Conservation (phyloP, 2,113 vertebrate genomes). For the Notothenia coriiceps region DNA sequence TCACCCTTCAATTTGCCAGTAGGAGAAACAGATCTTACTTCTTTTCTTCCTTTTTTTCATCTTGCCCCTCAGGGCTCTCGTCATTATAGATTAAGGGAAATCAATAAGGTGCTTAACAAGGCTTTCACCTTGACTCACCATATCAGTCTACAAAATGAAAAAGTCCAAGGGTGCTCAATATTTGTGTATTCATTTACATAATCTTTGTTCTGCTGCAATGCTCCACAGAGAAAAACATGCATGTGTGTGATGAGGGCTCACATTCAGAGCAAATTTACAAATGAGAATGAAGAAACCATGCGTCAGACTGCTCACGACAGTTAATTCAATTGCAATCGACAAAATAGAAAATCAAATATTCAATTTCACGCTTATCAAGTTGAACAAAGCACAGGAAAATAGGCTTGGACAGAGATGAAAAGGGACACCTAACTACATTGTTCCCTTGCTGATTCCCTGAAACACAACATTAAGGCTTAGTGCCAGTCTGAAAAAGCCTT, state of each 20-base stretch:
- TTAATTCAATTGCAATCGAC: slow-evolving; percentile 42
- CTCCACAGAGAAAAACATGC: too few relatives aligned
- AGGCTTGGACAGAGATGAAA: slow-evolving; percentile 14
- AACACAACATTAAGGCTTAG: not conserved
- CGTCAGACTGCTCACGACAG: slow-evolving; percentile 1
- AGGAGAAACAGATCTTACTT: too few relatives aligned
- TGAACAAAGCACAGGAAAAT: slow-evolving; percentile 20
- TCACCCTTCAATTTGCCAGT: too few relatives aligned
- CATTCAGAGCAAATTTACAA: slow-evolving; percentile 15
- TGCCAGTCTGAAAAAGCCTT: not conserved
- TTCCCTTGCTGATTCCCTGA: not conserved
- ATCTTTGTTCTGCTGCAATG: not conserved
- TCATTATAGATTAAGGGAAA: not conserved
- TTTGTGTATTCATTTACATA: not conserved
- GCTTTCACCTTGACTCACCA: slow-evolving; percentile 10
- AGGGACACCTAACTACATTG: not conserved
- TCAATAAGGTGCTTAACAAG: not conserved
- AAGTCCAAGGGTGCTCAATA: too few relatives aligned
- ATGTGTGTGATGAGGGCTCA: not conserved
- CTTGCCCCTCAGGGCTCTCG: too few relatives aligned
- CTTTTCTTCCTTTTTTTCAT: too few relatives aligned
- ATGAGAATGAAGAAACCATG: not conserved
- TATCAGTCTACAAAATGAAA: not conserved
- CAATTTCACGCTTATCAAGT: slow-evolving; percentile 50
- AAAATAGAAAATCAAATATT: slow-evolving; percentile 42